Conservation (phyloP, 2,888 invertebrate genomes). For the Gibbula magus region DNA sequence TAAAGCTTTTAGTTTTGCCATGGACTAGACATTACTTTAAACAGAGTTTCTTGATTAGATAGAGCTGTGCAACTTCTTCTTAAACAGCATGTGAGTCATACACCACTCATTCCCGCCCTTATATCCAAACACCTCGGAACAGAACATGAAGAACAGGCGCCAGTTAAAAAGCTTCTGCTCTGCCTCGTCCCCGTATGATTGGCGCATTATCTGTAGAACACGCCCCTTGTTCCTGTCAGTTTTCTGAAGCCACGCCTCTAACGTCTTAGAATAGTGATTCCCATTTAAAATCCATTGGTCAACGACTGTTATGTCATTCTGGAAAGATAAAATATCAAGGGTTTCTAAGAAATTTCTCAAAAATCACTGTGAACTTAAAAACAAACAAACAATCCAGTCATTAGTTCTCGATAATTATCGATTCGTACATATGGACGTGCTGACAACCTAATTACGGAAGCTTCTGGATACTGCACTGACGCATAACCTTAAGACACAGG, state of each 20-base stretch:
- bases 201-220: constrained; percentile 52
- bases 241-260: constrained; percentile 63
- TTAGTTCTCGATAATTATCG: too few relatives aligned
- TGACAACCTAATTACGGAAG: too few relatives aligned
- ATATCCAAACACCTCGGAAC: constrained; percentile 67
- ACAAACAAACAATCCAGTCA: too few relatives aligned
- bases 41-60: constrained; percentile 31
- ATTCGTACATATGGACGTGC: too few relatives aligned
- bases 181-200: constrained; percentile 58
- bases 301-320: constrained; percentile 60
- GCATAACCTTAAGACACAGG: too few relatives aligned
- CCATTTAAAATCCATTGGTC: constrained; percentile 67
- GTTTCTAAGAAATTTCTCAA: too few relatives aligned
- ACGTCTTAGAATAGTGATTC: constrained; percentile 59
- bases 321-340: constrained; percentile 30
- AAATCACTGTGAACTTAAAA: too few relatives aligned
- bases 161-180: constrained; percentile 66
- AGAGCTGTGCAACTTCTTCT: constrained; percentile 52
- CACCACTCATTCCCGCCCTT: constrained; percentile 69
- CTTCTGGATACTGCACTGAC: too few relatives aligned
- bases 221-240: constrained; percentile 56
- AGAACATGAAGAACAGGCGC: constrained; percentile 69
- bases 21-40: too few relatives aligned
- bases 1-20: too few relatives aligned
- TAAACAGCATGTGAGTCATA: constrained; percentile 63